Evolutionary conservation across 1,140 invertebrate genomes (phyloP), one percentile per base, ranked within the genome.

Genomic region (Chironomus striatipennis): DNA sequence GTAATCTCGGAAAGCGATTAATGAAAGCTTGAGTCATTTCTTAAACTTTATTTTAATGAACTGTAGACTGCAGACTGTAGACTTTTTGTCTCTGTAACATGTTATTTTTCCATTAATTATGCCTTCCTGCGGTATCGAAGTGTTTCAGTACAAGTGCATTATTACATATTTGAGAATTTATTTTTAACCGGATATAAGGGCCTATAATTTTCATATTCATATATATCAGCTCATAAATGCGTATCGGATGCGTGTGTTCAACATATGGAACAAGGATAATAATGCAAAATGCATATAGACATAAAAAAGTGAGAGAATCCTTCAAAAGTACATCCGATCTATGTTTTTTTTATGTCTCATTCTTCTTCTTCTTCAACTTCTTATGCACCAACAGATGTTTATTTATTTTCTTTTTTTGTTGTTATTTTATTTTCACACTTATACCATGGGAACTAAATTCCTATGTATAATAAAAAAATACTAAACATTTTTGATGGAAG

Each of bases 381-480:
- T 57, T n/a, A 57, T 57, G 12, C 47, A 57, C 47, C 9, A 57
- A 57, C 47, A 57, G 47, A 57, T 57, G 47, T 57, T 57, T 57
- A 57, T 57, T 57, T 57, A n/a, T 15, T 57, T n/a, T 15, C n/a
- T 15, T 57, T 57, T 12, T 57, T 57, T n/a, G n/a, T 12, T 57
- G 47, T 57, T 57, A 57, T 57, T 57, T 1, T 57, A 12, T 12
- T 12, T 57, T 5, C 47, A 15, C 47, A 57, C 47, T n/a, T 57
- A 12, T 57, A 15, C 24, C 24, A 57, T 57, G 47, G n/a, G 47
- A 57, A 57, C 12, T 34, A n/a, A 57, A 57, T 57, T 57, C 47
- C 47, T n/a, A 57, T 57, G 43, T 15, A 12, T 12, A 47, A 12
- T 2, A 15, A 57, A n/a, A 57, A n/a, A 57, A 57, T 34, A 5